Percentiles rank a stretch among this genome's conserved stretches.
Evolutionary conservation across 92 coral and sea anemone species (phyloP).

Genomic region (Epizoanthus illoricatus): DNA sequence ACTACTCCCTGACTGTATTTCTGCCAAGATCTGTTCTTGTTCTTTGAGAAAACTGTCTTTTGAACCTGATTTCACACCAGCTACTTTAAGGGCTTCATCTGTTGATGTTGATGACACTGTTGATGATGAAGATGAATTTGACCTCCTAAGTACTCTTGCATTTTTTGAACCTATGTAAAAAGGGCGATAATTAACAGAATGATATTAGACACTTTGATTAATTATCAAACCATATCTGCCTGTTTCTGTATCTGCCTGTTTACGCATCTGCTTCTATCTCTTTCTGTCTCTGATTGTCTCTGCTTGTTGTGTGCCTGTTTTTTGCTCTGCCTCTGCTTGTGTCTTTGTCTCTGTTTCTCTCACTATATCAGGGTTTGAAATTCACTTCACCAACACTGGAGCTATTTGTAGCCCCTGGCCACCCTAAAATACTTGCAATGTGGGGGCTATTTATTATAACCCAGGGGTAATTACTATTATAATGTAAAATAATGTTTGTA

Average conservation of each 20-base stretch:
- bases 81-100: conserved; percentile 22
- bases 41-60: not conserved
- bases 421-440: too few species aligned
- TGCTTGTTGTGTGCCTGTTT: too few species aligned
- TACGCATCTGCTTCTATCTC: too few species aligned
- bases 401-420: too few species aligned
- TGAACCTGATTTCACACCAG: not conserved
- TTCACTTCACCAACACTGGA: too few species aligned
- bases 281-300: too few species aligned
- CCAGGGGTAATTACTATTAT: too few species aligned
- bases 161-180: not conserved
- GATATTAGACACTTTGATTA: not conserved
- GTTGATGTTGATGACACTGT: conserved; percentile 12
- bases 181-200: not conserved
- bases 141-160: conserved; percentile 14
- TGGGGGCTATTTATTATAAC: too few species aligned
- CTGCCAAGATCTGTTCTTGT: conserved; percentile 16
- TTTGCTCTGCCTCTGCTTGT: too few species aligned
- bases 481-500: too few species aligned
- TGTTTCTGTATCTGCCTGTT: not conserved
- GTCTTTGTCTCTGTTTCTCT: too few species aligned
- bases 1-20: conserved; percentile 2
- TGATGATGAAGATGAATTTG: conserved; percentile 14
- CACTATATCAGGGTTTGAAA: too few species aligned
- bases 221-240: not conserved